These are phyloP conservation scores for Cygnus buccinator DNA, from an alignment of 2,113 vertebrate species.

Conservation along the genomic window DNA sequence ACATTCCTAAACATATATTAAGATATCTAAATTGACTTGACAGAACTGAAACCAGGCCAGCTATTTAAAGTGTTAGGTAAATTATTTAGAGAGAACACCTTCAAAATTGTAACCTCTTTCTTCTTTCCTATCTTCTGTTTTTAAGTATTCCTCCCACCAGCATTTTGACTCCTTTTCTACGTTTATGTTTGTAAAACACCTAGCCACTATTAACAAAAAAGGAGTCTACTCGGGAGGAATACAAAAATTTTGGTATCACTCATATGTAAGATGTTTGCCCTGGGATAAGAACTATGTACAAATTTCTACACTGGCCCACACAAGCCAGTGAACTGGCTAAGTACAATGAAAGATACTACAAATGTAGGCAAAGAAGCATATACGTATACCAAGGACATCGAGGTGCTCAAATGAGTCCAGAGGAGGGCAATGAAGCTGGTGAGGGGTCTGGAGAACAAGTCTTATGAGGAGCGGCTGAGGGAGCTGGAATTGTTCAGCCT, in stretches of 20 bases:
- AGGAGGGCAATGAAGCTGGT: too few relatives aligned
- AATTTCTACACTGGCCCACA: neutral
- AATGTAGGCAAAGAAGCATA: neutral
- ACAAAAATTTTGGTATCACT: neutral
- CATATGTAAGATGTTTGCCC: neutral
- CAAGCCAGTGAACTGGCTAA: neutral
- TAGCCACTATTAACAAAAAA: neutral
- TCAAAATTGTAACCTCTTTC: slow-evolving; percentile 21
- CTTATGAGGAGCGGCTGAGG: too few relatives aligned
- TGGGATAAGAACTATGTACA: neutral
- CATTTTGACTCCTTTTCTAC: neutral
- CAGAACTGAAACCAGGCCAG: slow-evolving; percentile 10
- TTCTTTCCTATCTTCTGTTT: neutral
- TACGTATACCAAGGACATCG: neutral
- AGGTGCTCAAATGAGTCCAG: too few relatives aligned
- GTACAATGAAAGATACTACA: neutral
- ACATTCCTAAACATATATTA: neutral
- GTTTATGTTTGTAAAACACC: neutral
- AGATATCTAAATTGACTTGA: neutral
- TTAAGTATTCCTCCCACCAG: neutral
- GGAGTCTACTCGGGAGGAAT: neutral
- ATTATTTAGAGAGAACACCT: slow-evolving; percentile 12
- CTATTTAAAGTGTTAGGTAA: slow-evolving; percentile 1
- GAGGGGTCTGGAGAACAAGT: too few relatives aligned
- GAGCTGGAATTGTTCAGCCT: too few relatives aligned